These are phyloP conservation scores for Anabacerthia variegaticeps DNA, from an alignment of 2,797 vertebrate species.

Conservation along the genomic window DNA sequence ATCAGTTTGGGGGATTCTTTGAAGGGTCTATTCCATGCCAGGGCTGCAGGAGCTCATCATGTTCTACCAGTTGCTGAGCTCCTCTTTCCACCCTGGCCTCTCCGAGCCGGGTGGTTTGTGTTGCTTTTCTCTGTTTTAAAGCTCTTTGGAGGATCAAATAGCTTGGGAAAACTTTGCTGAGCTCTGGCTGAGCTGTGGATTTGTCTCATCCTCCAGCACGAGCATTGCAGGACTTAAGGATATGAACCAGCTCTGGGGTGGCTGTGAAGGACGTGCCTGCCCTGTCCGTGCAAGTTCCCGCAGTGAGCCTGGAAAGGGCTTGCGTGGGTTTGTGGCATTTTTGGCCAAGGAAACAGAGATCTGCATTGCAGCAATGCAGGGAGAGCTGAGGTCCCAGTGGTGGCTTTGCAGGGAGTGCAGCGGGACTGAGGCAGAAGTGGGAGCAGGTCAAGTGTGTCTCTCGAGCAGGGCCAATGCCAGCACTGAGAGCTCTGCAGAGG, in stretches of 20 bases:
- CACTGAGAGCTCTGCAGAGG: background rate
- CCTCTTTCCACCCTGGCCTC: background rate
- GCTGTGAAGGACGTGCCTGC: background rate
- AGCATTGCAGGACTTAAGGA: background rate
- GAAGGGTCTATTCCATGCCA: accelerated
- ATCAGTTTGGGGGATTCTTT: background rate
- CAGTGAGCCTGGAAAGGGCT: background rate
- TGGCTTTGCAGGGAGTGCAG: background rate
- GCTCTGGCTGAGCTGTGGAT: background rate
- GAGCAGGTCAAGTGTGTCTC: background rate
- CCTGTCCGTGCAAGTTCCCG: background rate
- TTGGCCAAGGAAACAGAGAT: background rate
- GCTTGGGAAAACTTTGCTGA: background rate
- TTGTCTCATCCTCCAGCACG: background rate
- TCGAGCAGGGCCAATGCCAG: background rate
- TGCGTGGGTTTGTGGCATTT: background rate
- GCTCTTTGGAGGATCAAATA: background rate
- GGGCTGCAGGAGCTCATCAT: accelerated
- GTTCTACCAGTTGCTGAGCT: background rate
- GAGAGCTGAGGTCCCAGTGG: background rate
- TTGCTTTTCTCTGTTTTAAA: background rate
- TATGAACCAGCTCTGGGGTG: accelerated
- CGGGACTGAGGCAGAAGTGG: background rate
- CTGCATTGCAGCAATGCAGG: slow-evolving; percentile 11
- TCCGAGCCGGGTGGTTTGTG: background rate